These are phyloP conservation scores for Catalaphyllia jardinei DNA, from an alignment of 64 coral and sea anemone species.

Conservation along the genomic window DNA sequence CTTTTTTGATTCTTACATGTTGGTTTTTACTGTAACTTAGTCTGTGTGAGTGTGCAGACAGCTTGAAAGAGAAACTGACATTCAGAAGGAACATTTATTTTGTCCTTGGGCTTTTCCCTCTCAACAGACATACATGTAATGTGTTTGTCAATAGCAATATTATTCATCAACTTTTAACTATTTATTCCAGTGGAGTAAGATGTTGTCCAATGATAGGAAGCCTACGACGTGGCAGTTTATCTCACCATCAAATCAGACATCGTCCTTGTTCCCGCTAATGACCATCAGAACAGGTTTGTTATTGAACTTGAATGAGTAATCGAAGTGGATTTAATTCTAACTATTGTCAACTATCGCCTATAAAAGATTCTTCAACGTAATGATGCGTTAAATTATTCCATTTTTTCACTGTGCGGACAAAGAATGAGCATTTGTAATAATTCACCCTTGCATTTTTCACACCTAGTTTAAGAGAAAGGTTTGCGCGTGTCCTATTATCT, in stretches of 20 bases:
- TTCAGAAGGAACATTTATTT: too few relatives aligned
- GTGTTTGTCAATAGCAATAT: too few relatives aligned
- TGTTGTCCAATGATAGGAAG: constrained; percentile 58
- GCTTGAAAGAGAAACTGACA: too few relatives aligned
- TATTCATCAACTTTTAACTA: neutral
- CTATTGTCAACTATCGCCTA: neutral
- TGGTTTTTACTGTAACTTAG: too few relatives aligned
- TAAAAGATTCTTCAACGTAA: neutral
- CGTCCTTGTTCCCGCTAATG: constrained; percentile 72
- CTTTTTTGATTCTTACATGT: too few relatives aligned
- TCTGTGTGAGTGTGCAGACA: too few relatives aligned
- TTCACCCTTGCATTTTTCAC: too few relatives aligned
- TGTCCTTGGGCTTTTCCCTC: too few relatives aligned
- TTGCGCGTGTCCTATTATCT: neutral
- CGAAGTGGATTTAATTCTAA: neutral
- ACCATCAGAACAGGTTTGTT: constrained; percentile 79
- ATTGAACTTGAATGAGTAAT: neutral
- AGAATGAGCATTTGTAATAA: too few relatives aligned
- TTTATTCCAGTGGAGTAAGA: constrained; percentile 68
- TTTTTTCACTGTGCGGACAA: too few relatives aligned
- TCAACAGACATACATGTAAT: too few relatives aligned
- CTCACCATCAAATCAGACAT: constrained; percentile 35
- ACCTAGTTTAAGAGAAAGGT: neutral
- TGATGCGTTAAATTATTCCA: neutral
- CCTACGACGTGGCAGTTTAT: constrained; percentile 77